Evolutionary conservation across 2,113 vertebrate species (phyloP).

Genomic region (Megaptera novaeangliae): DNA sequence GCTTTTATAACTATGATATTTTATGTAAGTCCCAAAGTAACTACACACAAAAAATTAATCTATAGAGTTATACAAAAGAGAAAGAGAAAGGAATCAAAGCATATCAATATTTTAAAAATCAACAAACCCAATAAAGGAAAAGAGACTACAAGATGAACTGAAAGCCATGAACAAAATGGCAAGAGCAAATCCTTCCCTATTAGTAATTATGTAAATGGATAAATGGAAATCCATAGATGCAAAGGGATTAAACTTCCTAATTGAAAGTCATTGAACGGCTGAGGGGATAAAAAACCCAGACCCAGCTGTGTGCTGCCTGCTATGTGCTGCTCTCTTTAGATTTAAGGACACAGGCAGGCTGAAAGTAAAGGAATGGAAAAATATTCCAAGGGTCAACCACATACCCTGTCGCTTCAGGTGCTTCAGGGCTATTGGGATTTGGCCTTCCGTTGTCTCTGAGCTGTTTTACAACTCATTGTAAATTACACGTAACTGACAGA

Average conservation of each 20-base stretch:
- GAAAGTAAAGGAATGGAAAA: neutral
- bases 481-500: neutral
- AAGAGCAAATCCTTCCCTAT: neutral
- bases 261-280: fast-evolving
- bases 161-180: neutral
- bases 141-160: neutral
- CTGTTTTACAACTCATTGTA: neutral
- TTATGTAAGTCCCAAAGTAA: neutral
- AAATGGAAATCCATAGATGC: too few relatives aligned
- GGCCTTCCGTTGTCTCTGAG: fast-evolving
- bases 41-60: neutral
- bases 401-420: neutral
- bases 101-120: neutral
- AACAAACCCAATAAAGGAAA: neutral
- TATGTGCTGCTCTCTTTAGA: neutral
- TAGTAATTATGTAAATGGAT: neutral
- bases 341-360: neutral
- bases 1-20: neutral
- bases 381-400: neutral
- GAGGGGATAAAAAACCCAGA: neutral
- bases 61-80: neutral
- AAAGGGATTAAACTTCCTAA: neutral
- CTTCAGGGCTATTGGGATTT: fast-evolving
- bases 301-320: neutral
- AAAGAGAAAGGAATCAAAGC: neutral